phyloP scores from a whole-genome alignment of 2,888 invertebrate species.

The Rhodophaea formosa region DNA sequence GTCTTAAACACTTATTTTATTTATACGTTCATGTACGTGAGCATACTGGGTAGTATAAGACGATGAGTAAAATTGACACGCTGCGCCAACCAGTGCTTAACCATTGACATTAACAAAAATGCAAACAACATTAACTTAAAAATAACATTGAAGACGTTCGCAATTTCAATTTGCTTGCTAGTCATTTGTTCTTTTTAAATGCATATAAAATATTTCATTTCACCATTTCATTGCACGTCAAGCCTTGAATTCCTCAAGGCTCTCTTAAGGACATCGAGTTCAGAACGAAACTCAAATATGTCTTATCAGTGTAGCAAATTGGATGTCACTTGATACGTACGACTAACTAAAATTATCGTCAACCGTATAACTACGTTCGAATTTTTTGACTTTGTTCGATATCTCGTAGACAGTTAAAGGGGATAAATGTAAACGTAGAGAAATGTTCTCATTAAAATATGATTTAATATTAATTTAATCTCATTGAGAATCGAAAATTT shows the following conservation, averaged over 20 bases:
- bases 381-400: too few species aligned
- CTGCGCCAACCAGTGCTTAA: not conserved
- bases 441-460: too few species aligned
- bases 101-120: not conserved
- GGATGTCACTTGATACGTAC: too few species aligned
- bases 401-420: too few species aligned
- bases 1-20: too few species aligned
- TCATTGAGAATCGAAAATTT: too few species aligned
- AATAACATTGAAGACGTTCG: not conserved
- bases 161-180: not conserved
- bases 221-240: not conserved
- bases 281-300: not conserved
- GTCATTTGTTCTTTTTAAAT: not conserved
- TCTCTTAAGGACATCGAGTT: not conserved
- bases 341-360: too few species aligned
- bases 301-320: too few species aligned
- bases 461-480: too few species aligned
- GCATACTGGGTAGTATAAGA: not conserved
- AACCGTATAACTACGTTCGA: too few species aligned
- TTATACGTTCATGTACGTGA: too few species aligned
- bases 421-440: too few species aligned
- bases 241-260: not conserved
- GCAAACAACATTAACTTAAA: not conserved
- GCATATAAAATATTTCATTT: not conserved
- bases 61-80: not conserved